phyloP scores from a whole-genome alignment of 2,797 vertebrate species.

The Nannoperca obscura region DNA sequence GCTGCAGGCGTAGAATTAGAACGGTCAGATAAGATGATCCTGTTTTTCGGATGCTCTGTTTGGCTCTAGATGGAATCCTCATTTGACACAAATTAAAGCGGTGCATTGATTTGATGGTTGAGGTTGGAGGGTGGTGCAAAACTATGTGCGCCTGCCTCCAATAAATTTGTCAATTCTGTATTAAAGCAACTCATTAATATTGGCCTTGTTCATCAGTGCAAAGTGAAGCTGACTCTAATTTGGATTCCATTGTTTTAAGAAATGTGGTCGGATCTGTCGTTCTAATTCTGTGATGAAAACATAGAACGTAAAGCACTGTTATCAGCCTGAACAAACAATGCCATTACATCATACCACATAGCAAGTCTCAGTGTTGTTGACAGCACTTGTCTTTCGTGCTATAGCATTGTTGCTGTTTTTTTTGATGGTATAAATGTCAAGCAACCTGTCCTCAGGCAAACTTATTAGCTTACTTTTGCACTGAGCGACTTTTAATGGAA shows the following conservation, averaged over 20 bases:
- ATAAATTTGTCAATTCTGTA: not conserved
- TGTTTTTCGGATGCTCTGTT: not conserved
- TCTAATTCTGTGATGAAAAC: constrained; percentile 64
- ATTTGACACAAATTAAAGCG: not conserved
- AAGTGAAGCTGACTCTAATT: not conserved
- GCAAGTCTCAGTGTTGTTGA: constrained; percentile 39
- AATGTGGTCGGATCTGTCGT: constrained; percentile 54
- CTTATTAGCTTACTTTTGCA: constrained; percentile 9
- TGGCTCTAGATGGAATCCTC: constrained; percentile 8
- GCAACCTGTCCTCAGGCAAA: constrained; percentile 43
- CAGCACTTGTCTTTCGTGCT: constrained; percentile 52
- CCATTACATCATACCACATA: constrained; percentile 44
- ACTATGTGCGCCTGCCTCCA: not conserved
- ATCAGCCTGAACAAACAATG: constrained; percentile 38
- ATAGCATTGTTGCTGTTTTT: constrained; percentile 54
- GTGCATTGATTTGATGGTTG: not conserved
- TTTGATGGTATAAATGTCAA: constrained; percentile 67
- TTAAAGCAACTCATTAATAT: not conserved
- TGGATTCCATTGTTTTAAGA: not conserved
- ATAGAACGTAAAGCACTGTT: constrained; percentile 23
- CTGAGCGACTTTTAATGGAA: constrained; percentile 17
- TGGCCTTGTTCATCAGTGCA: not conserved
- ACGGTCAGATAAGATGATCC: constrained; percentile 45
- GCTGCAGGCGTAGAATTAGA: constrained; percentile 57
- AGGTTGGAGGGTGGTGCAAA: not conserved